Evolutionary conservation across 2,888 invertebrate species (phyloP), one percentile per base, ranked within the genome.

Genomic region (Caenorhabditis japonica): DNA sequence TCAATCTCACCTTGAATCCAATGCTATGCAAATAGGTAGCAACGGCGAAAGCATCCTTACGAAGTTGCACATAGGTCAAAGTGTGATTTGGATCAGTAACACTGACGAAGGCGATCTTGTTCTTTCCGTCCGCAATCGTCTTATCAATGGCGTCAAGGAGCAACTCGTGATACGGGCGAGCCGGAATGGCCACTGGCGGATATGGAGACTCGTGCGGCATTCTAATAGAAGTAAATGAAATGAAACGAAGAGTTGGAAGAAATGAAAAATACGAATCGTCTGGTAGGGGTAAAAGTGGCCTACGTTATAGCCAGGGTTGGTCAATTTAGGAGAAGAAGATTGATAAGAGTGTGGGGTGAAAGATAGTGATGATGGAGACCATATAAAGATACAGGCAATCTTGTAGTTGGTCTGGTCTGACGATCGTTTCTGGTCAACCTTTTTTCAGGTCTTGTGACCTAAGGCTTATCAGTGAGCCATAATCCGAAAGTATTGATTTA

Each of bases 41-140:
- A 15, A 79, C 43, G 8, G 76, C 55, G 8, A 58, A 72, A 3
- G 76, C 52, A 55, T 69, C 61, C 19, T 73, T 60, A 10, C 75
- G 52, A 4, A 79, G 55, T 43, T 77, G 75, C 47, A 77, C 72
- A 56, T 59, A 79, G 27, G 66, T 51, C 5, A 77, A 41, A 0
- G 43, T 43, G 21, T 41, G 25, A 5, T 58, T 60, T 19, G 71
- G 59, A 46, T 76, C 70, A 15, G 76, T 75, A 25, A 73, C 79
- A 47, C 68, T 73, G 19, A 79, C 68, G 33, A 80, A 80, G 12
- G 80, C 80, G n/a, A 72, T 68, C 39, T 76, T 75, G 52, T 80
- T 77, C 46, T 68, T 60, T 25, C 74, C 73, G 1, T 52, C 53
- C 8, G 69, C 64, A 51, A 75, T 69, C 13, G 76, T 76, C 15